phyloP scores from a whole-genome alignment of 1,140 invertebrate genomes.

The Lordiphosa stackelbergi region DNA sequence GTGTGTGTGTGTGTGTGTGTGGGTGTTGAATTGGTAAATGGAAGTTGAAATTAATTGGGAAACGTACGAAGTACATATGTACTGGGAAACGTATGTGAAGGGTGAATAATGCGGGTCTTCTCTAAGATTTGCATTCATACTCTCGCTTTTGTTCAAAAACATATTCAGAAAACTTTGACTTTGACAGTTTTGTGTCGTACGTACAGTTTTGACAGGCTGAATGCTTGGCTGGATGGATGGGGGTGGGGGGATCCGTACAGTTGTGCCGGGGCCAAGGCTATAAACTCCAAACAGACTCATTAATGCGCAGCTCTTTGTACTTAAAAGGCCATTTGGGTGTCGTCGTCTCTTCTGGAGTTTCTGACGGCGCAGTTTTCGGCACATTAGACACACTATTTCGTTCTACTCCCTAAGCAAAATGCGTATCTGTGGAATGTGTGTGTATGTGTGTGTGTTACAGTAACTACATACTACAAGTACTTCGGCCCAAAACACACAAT shows the following conservation, averaged over 20 bases:
- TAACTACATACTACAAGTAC: slow-evolving; percentile 54
- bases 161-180: no score
- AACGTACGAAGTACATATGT: no score
- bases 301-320: slow-evolving; percentile 45
- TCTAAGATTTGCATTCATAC: no score
- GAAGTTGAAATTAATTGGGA: no score
- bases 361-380: slow-evolving; percentile 49
- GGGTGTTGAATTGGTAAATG: no score
- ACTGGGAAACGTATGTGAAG: no score
- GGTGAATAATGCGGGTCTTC: no score
- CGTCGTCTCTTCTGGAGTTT: slow-evolving; percentile 6
- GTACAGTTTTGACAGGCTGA: background rate
- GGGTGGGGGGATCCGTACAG: background rate
- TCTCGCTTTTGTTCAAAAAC: no score
- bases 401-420: background rate
- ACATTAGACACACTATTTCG: slow-evolving; percentile 38
- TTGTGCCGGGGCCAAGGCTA: slow-evolving; percentile 38
- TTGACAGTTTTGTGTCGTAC: no score
- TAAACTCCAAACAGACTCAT: slow-evolving; percentile 46
- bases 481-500: slow-evolving; percentile 49
- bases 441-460: slow-evolving; percentile 25
- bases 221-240: no score
- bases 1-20: slow-evolving; percentile 2
- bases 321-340: slow-evolving; percentile 53
- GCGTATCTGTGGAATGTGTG: background rate